Conservation (phyloP, 2,888 invertebrate species). For the Apamea crenata region DNA sequence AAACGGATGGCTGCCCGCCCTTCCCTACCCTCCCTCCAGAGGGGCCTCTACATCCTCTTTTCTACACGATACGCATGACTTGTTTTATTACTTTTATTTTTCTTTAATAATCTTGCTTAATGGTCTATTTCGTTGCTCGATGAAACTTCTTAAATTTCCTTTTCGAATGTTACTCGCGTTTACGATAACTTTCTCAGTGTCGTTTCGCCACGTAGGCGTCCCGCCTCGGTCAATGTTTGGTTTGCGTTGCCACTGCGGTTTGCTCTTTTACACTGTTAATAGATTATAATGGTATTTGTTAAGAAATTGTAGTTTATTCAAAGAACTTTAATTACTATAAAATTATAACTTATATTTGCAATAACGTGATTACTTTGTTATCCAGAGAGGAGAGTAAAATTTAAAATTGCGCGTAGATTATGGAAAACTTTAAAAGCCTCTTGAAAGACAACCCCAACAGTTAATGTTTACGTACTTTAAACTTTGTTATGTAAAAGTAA, state of each 20-base stretch:
- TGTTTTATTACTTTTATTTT: slow-evolving; percentile 88
- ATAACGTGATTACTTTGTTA: background rate
- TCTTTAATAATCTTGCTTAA: slow-evolving; percentile 88
- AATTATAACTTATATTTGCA: background rate
- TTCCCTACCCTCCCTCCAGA: slow-evolving; percentile 75
- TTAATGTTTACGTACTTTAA: background rate
- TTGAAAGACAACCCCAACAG: background rate
- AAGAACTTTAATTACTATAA: background rate
- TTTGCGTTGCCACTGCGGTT: slow-evolving; percentile 22
- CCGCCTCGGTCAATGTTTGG: slow-evolving; percentile 26
- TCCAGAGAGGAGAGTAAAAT: background rate
- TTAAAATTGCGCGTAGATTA: background rate
- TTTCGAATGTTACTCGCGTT: slow-evolving; percentile 74
- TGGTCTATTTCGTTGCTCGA: slow-evolving; percentile 84
- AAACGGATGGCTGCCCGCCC: slow-evolving; percentile 71
- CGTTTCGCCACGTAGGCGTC: slow-evolving; percentile 56
- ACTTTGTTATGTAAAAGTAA: background rate
- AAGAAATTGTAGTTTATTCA: background rate
- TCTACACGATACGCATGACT: slow-evolving; percentile 84
- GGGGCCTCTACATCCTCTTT: slow-evolving; percentile 75
- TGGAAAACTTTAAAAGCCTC: background rate
- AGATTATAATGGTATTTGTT: background rate
- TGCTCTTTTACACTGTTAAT: slow-evolving; percentile 23
- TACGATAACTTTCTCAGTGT: slow-evolving; percentile 72
- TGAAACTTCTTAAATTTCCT: slow-evolving; percentile 83